Base-by-base conservation (phyloP, 2,113 vertebrate species). In the Menidia beryllina region DNA sequence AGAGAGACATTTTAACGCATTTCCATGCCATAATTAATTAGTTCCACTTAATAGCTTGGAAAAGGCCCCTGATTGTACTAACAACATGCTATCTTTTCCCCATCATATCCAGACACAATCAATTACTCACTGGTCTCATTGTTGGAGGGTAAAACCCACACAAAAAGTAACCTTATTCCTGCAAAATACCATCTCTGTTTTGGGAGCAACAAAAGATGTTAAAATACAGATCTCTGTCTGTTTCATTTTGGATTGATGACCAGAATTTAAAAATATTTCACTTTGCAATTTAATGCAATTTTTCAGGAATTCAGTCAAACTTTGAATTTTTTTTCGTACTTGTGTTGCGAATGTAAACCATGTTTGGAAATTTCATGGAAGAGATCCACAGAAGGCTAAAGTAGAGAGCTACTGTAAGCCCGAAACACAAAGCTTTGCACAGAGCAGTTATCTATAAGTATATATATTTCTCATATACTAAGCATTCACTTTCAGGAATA, bases 11-110 rank as follows among this genome's bases (percentile, higher is more conserved):
- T 86, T 85, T 79, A 89, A 83, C 36, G 79, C 83, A 91, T 91
- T 91, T 88, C 65, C 89, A 90, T 77, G 87, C 86, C 79, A 67
- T 91, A 91, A 92, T 91, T 88, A 89, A 91, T 92, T 92, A 71
- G 89, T 92, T 91, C 87, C 86, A 85, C 80, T 85, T 85, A 79
- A 91, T 89, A 80, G 66, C 45, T 84, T 90, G 89, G 79, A 88
- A 91, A 82, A 79, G 66, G 27, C 54, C 70, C 74, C 71, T 91
- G 91, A 91, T 90, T 89, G 75, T 76, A 83, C 59, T 23, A 88
- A 82, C 81, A 88, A 79, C 78, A 83, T 76, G 65, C 71, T 76
- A 61, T 73, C 75, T 79, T 71, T 74, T 30, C 81, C 58, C 21
- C 61, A 85, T 85, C 81, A 69, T 62, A 65, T 73, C 80, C 84